These are phyloP conservation scores for Pinna nobilis DNA, from an alignment of 1,140 invertebrate species.

Conservation along the genomic window DNA sequence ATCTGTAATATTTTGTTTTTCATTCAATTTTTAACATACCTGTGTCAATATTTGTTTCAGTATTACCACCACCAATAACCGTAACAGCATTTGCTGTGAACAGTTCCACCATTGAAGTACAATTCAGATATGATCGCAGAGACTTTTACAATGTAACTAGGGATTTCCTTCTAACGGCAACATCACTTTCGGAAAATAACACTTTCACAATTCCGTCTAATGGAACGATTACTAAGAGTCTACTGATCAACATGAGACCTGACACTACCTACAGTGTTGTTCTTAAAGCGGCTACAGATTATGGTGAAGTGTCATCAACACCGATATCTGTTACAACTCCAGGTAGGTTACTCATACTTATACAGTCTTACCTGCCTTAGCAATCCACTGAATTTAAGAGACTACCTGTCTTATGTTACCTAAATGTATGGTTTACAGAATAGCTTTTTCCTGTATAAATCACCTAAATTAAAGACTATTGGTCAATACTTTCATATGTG, in stretches of 20 bases:
- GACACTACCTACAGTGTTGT: constrained; percentile 9
- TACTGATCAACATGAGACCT: constrained; percentile 6
- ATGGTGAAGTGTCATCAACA: constrained; percentile 10
- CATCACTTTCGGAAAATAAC: constrained; percentile 3
- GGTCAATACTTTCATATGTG: no score
- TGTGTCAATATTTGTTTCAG: constrained; percentile 10
- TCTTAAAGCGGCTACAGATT: not conserved
- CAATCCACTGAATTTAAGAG: no score
- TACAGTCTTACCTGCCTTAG: no score
- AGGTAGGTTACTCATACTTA: not conserved
- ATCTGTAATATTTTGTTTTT: no score
- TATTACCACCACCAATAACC: constrained; percentile 9
- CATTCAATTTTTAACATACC: not conserved
- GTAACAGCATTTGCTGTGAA: constrained; percentile 9
- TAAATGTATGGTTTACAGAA: no score
- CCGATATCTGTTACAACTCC: not conserved
- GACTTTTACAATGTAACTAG: constrained; percentile 26
- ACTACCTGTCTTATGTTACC: no score
- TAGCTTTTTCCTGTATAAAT: no score
- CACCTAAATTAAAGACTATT: no score
- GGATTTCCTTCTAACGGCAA: not conserved
- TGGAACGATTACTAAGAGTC: not conserved
- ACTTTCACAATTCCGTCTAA: not conserved
- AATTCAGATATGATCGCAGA: constrained; percentile 11
- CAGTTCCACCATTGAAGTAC: constrained; percentile 1